Evolutionary conservation across 2,113 vertebrate species (phyloP).

Genomic region (Mastomys natalensis): DNA sequence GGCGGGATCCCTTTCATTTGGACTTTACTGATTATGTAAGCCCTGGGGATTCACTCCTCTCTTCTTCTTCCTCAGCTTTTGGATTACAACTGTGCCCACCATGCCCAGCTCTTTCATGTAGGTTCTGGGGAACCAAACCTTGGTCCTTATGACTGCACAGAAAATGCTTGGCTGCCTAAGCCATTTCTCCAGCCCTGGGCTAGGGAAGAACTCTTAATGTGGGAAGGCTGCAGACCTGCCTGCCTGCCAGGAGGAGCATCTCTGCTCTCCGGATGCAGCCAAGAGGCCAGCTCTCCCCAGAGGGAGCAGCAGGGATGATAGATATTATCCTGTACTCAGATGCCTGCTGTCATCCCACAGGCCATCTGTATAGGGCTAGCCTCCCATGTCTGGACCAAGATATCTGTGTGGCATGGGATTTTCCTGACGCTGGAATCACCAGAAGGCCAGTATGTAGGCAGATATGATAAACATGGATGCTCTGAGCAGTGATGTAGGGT

Average conservation of each 20-base stretch:
- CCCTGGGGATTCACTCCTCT: neutral
- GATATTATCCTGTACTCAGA: neutral
- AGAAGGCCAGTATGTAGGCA: neutral
- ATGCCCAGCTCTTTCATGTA: neutral
- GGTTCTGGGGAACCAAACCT: neutral
- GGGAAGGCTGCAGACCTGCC: neutral
- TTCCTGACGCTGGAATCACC: neutral
- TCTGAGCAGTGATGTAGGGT: neutral
- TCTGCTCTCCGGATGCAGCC: neutral
- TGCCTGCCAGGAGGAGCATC: neutral
- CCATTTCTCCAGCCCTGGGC: neutral
- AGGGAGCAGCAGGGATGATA: neutral
- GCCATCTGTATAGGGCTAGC: neutral
- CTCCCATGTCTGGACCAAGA: neutral
- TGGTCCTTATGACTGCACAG: neutral
- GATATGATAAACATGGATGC: neutral
- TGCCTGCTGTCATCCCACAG: neutral
- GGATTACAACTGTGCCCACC: neutral
- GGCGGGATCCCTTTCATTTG: neutral
- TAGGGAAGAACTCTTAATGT: neutral
- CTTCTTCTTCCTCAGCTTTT: neutral
- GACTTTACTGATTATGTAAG: neutral
- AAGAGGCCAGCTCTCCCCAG: neutral
- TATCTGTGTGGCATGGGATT: neutral
- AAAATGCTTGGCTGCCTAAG: neutral